Conservation (phyloP, 1,140 invertebrate species). For the Drosophila tristis region DNA sequence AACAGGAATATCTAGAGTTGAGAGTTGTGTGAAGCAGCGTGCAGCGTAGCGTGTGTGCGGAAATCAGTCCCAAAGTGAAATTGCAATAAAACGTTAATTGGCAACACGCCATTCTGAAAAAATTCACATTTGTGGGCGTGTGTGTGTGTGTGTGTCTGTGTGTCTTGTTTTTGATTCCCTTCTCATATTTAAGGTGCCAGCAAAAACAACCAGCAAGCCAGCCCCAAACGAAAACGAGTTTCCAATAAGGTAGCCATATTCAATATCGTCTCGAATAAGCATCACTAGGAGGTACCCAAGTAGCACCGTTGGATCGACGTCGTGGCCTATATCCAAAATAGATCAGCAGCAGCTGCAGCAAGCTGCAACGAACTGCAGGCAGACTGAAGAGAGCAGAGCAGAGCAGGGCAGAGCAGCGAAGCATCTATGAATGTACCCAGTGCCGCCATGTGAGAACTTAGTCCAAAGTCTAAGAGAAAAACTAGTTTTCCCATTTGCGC, state of each 20-base stretch:
- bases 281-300: conserved; percentile 47
- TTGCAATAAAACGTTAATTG: conserved; percentile 23
- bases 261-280: conserved; percentile 54
- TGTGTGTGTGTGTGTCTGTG: conserved; percentile 1
- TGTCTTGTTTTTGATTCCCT: conserved; percentile 16
- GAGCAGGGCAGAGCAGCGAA: conserved; percentile 15
- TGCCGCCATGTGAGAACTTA: conserved; percentile 53
- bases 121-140: background rate
- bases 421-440: too few species aligned
- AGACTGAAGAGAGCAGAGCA: conserved; percentile 3
- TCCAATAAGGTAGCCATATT: conserved; percentile 59
- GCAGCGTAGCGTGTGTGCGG: conserved; percentile 9
- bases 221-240: conserved; percentile 55
- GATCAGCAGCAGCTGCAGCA: conserved; percentile 58
- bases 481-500: conserved; percentile 72
- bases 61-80: conserved; percentile 33
- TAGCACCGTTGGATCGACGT: conserved; percentile 49
- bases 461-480: conserved; percentile 43
- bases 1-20: too few species aligned
- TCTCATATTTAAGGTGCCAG: background rate
- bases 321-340: conserved; percentile 81
- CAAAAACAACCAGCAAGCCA: conserved; percentile 15
- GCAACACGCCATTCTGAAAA: conserved; percentile 26
- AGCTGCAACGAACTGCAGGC: conserved; percentile 18
- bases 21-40: too few species aligned